Base-by-base conservation (phyloP, 2,797 vertebrate species). In the Scomberomorus guttatus region DNA sequence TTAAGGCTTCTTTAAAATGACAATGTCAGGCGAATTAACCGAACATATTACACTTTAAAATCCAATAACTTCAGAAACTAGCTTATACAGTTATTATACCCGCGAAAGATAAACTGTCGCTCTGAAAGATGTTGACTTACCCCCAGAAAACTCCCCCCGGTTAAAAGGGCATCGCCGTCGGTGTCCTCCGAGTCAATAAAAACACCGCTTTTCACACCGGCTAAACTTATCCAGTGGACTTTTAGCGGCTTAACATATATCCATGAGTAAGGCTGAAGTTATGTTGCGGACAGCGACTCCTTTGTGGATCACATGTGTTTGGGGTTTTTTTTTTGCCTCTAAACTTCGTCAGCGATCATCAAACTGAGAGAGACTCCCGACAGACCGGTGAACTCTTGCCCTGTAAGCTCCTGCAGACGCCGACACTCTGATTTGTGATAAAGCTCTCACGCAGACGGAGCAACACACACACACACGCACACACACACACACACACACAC, bases 331-430 rank as follows among this genome's bases (percentile, higher is more conserved):
- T 51, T 54, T 27, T 18, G 29, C 44, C 72, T 44, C 54, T 20
- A 27, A 84, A 85, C 72, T 87, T 61, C 20, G 55, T 46, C 77
- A 66, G 72, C 75, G 80, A 5, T 75, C 87, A 13, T 56, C 60
- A 39, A 50, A 81, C 58, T 75, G 79, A 42, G 80, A 39, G 22
- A 34, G 11, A 88, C 73, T 87, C 72, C 69, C 78, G 78, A 83
- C 88, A 71, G 66, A 83, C 72, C 81, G 72, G 84, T 93, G 92
- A 94, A 95, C 94, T 94, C 89, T 94, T 91, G 92, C 90, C 89
- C 92, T 74, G 86, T 55, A 57, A 59, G 83, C 86, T 82, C 72
- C 89, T 79, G 82, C 93, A 93, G 90, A 93, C 89, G 86, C 90
- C 79, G 92, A 93, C 90, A 75, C 86, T 84, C 79, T 87, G 91